A percentile compares a stretch with the other conserved stretches of the same genome.
Conservation (phyloP, 2,888 invertebrate species). For the Acrobeloides nanus region DNA sequence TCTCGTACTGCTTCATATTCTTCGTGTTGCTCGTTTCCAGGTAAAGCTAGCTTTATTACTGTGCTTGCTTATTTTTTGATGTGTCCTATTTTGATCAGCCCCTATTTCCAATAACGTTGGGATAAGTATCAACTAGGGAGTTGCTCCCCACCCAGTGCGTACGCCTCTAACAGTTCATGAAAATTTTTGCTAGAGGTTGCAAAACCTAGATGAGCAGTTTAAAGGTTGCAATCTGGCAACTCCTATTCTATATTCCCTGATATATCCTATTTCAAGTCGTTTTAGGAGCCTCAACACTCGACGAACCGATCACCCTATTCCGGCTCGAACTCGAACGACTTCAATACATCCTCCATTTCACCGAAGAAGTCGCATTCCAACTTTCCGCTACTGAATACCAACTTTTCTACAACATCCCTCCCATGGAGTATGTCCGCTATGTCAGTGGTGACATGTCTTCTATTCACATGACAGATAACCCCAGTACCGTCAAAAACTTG, state of each 20-base stretch:
- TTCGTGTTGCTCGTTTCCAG: conserved; percentile 5
- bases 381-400: conserved; percentile 71
- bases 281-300: conserved; percentile 35
- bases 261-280: too few species aligned
- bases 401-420: conserved; percentile 68
- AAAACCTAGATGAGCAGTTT: too few species aligned
- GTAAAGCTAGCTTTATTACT: too few species aligned
- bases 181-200: too few species aligned
- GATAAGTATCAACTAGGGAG: too few species aligned
- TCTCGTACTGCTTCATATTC: conserved; percentile 9
- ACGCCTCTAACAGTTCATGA: too few species aligned
- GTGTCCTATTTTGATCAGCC: too few species aligned
- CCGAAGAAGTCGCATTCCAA: conserved; percentile 79
- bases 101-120: too few species aligned
- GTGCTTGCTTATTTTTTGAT: too few species aligned
- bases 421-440: conserved; percentile 77
- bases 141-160: too few species aligned
- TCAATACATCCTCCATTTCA: conserved; percentile 75
- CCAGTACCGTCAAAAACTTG: conserved; percentile 68
- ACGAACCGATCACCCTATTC: conserved; percentile 55
- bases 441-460: conserved; percentile 72
- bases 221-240: too few species aligned
- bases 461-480: conserved; percentile 54
- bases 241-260: too few species aligned
- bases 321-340: conserved; percentile 73